Evolutionary conservation across 2,113 vertebrate species (phyloP).

Genomic region (Oryzias javanicus): DNA sequence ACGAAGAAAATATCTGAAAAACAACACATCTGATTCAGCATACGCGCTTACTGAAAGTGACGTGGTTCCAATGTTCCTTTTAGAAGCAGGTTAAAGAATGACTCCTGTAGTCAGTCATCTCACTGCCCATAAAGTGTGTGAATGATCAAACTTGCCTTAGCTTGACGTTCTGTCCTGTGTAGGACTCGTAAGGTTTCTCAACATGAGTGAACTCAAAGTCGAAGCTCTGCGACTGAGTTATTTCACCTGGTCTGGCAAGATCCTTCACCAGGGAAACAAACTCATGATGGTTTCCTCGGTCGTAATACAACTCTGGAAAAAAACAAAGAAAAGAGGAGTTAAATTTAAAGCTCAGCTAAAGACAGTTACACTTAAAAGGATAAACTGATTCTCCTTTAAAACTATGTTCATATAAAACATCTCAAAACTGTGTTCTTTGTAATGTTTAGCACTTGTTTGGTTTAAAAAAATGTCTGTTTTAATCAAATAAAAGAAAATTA

Average conservation of each 20-base stretch:
- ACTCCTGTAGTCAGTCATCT: background rate
- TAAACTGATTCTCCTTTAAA: too few species aligned
- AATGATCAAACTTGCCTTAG: constrained; percentile 80
- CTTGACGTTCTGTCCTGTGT: constrained; percentile 98
- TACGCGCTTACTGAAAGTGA: background rate
- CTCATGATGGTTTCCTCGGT: constrained; percentile 96
- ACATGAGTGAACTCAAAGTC: constrained; percentile 99
- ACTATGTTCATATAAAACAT: too few species aligned
- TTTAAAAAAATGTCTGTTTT: too few species aligned
- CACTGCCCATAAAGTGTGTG: constrained; percentile 5
- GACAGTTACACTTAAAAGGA: too few species aligned
- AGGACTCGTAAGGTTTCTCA: constrained; percentile 97
- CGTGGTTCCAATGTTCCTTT: background rate
- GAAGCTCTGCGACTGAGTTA: constrained; percentile 93
- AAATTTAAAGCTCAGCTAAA: too few species aligned
- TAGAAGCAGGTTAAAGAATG: constrained; percentile 23
- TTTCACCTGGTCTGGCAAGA: constrained; percentile 91
- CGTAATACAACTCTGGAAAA: constrained; percentile 91
- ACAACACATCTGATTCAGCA: background rate
- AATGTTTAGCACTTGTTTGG: too few species aligned
- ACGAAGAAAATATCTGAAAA: constrained; percentile 91
- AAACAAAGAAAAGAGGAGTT: background rate
- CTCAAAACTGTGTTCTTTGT: too few species aligned
- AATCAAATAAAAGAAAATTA: too few species aligned
- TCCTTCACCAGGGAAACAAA: constrained; percentile 98